Evolutionary conservation across 2,888 invertebrate species (phyloP), one percentile per base, ranked within the genome.

Genomic region (Drosophila rellima): DNA sequence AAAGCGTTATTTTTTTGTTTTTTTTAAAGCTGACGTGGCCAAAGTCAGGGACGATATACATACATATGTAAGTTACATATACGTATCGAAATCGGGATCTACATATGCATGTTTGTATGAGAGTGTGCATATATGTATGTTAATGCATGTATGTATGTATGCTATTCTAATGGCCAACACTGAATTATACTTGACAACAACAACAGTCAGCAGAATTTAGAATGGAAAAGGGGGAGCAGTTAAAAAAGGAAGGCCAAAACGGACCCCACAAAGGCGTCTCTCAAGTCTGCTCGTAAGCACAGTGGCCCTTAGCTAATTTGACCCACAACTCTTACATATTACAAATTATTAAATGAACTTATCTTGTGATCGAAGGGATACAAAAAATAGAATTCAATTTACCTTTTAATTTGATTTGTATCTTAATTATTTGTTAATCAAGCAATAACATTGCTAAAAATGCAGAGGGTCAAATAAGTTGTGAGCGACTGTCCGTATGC

Each of bases 21-120:
- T 37, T 29, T 45, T 48, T 33, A n/a, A 20, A 45, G 74, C 52
- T 75, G 76, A 65, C 71, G 76, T 74, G 71, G 74, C 76, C 20
- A 62, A 62, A 62, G 62, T 47, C 31, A 39, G 33, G 17, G 15
- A 10, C 18, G 39, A 51, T 23, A 33, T n/a, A 40, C 2, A 47
- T 20, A 23, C 6, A 33, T 40, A 35, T 37, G 37, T 23, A 51
- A 7, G 17, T 39, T 7, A 7, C 5, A 26, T 26, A 7, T 7
- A 26, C n/a, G n/a, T n/a, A n/a, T n/a, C n/a, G n/a, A n/a, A 7
- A 26, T 26, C 37, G 37, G 44, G 26, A 26, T 23, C 8, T 20
- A 10, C n/a, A n/a, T n/a, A n/a, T n/a, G n/a, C n/a, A n/a, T n/a
- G n/a, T n/a, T n/a, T 39, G 39, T 10, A 26, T 31, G 20, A 3